phyloP scores from a whole-genome alignment of 1,140 invertebrate species.

The Archivesica marissinica region DNA sequence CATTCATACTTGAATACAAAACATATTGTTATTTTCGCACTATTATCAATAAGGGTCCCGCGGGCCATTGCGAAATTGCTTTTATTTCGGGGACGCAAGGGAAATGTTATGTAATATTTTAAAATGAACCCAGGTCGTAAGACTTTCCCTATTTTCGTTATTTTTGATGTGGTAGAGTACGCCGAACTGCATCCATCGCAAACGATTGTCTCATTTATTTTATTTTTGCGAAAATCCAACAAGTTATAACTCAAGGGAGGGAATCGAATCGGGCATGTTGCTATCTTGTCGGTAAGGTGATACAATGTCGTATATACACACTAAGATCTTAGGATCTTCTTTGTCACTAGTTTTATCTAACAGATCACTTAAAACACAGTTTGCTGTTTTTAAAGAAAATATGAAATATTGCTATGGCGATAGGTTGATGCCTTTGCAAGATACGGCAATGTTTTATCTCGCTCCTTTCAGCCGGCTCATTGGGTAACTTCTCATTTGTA shows the following conservation, averaged over 20 bases:
- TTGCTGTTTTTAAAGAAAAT: constrained; percentile 40
- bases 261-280: not conserved
- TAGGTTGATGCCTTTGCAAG: not conserved
- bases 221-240: not conserved
- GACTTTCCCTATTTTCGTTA: not conserved
- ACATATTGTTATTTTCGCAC: constrained; percentile 62
- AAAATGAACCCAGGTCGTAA: constrained; percentile 31
- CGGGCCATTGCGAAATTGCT: constrained; percentile 33
- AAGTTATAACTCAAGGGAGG: constrained; percentile 30
- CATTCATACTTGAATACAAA: constrained; percentile 48
- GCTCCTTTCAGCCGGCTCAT: constrained; percentile 39
- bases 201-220: not conserved
- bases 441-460: constrained; percentile 6
- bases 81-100: constrained; percentile 9
- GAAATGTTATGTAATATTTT: constrained; percentile 43
- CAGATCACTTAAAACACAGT: not conserved
- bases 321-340: constrained; percentile 21
- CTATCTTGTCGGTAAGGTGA: not conserved
- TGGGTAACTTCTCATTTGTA: constrained; percentile 54
- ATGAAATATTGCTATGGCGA: constrained; percentile 57
- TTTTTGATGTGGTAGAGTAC: constrained; percentile 24
- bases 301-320: not conserved
- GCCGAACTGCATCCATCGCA: not conserved
- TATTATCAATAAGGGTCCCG: constrained; percentile 53
- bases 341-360: constrained; percentile 6